A percentile compares a stretch with the other conserved stretches of the same genome.
Conservation (phyloP, 2,113 vertebrate species). For the Platysteira castanea region DNA sequence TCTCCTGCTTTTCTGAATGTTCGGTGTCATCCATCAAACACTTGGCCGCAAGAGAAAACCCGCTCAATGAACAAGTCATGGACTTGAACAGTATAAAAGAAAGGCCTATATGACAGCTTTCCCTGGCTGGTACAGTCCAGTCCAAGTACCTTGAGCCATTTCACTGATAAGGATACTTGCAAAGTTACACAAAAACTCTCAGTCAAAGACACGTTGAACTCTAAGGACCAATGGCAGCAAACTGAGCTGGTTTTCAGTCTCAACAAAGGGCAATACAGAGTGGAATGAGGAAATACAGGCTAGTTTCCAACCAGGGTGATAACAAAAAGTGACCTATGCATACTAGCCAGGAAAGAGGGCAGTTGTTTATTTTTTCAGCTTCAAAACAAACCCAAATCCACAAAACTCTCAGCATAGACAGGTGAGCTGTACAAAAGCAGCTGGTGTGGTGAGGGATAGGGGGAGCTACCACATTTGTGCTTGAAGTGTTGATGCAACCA, state of each 20-base stretch:
- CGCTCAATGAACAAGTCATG: not conserved
- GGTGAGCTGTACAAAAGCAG: not conserved
- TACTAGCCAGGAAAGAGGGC: not conserved
- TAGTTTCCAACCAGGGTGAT: not conserved
- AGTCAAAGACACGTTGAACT: not conserved
- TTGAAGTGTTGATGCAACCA: not conserved
- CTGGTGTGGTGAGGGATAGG: not conserved
- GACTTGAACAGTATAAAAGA: not conserved
- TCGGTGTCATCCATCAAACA: not conserved
- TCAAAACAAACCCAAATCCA: not conserved
- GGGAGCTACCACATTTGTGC: not conserved
- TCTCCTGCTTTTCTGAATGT: not conserved
- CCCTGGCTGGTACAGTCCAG: not conserved
- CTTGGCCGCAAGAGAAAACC: not conserved
- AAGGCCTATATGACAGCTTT: not conserved
- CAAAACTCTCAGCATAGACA: not conserved
- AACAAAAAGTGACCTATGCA: not conserved
- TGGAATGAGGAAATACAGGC: not conserved
- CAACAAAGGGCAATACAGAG: not conserved
- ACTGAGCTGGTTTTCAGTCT: not conserved
- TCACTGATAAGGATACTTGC: not conserved
- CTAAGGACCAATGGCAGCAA: not conserved
- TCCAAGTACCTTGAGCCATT: not conserved
- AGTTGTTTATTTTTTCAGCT: not conserved
- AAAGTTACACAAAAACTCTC: not conserved